Evolutionary conservation across 2,888 invertebrate species (phyloP), one percentile per base, ranked within the genome.

Genomic region (Metopia argyrocephala): DNA sequence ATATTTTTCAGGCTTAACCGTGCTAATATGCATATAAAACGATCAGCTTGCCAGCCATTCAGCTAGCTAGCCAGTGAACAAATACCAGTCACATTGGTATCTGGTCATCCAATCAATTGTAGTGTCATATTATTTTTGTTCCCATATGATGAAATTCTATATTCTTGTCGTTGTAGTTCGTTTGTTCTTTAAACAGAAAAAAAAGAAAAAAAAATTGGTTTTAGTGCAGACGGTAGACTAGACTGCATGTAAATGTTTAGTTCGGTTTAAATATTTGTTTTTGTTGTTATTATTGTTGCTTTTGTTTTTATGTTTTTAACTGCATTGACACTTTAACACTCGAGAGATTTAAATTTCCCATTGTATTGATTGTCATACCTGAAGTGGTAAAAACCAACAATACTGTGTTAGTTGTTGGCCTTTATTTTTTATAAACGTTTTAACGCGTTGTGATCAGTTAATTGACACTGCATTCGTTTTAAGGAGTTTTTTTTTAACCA

Each of bases 311-410:
- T 28, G 28, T 45, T 66, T 76, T 79, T 74, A 64, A 65, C 81
- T 78, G 81, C 78, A 81, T 69, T 81, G 81, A 74, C 81, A 81
- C 78, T 78, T 78, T 81, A 81, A 81, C 81, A 81, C 81, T 65
- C 78, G 45, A 54, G 78, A 81, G 81, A 78, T 74, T 74, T 65
- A 78, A 15, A 71, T 50, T 69, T 66, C 27, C 69, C 50, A 65
- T 71, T 76, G 57, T 78, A 23, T 64, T 61, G 25, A 59, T 64
- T 68, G 25, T 68, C 61, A 52, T 27, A 18, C 21, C 15, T 45
- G 50, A 38, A 38, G 38, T 25, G 38, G 18, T 50, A 52, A 38
- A 12, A 38, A 20, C 50, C 27, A 25, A n/a, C 18, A 38, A 38
- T 38, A 15, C 48, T 56, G 48, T 52, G 31, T 66, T 56, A 50